Evolutionary conservation across 2,888 invertebrate genomes (phyloP).

Genomic region (Coronaproctus castanopsis): DNA sequence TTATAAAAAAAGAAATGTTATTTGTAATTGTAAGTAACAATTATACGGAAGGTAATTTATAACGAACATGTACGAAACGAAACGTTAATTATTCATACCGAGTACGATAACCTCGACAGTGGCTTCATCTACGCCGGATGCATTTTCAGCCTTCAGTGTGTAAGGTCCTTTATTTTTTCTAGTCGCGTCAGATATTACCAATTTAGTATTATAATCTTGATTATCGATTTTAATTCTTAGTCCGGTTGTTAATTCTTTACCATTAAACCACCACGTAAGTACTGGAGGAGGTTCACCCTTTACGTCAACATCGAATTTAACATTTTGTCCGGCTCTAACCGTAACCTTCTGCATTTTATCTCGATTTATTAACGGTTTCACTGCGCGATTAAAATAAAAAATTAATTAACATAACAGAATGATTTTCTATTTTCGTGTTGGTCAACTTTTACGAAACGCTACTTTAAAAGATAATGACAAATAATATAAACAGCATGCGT

Average conservation of each 20-base stretch:
- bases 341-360: conserved; percentile 74
- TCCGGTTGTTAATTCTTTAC: conserved; percentile 42
- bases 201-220: conserved; percentile 76
- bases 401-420: conserved; percentile 1
- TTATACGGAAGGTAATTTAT: too few relatives aligned
- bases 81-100: too few relatives aligned
- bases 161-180: conserved; percentile 79
- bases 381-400: conserved; percentile 30
- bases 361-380: conserved; percentile 86
- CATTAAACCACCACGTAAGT: conserved; percentile 56
- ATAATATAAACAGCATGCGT: conserved; percentile 1
- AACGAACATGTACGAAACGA: too few relatives aligned
- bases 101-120: conserved; percentile 75
- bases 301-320: conserved; percentile 83
- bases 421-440: too few relatives aligned
- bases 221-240: conserved; percentile 58
- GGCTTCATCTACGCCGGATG: conserved; percentile 81
- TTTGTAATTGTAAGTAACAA: too few relatives aligned
- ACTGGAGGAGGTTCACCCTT: conserved; percentile 93
- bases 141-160: conserved; percentile 76
- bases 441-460: not conserved
- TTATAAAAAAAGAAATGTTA: too few relatives aligned
- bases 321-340: conserved; percentile 71
- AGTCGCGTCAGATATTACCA: conserved; percentile 56
- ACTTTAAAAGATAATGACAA: not conserved